Base-by-base conservation (phyloP, 2,113 vertebrate species). In the Erinaceus europaeus region DNA sequence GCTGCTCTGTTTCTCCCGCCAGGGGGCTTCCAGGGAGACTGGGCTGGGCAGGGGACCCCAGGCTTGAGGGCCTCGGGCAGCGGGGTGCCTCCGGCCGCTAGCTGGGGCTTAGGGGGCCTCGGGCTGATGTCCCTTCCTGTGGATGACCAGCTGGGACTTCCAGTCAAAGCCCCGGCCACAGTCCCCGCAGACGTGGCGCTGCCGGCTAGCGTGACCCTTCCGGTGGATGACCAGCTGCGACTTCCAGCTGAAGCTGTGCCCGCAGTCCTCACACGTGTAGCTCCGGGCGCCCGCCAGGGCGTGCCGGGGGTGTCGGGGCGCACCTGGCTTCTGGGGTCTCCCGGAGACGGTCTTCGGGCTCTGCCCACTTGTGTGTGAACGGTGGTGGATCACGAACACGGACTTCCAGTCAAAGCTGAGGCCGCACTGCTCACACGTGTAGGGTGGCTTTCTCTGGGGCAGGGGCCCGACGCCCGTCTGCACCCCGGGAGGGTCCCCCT, bases 161-260 rank as follows among this genome's bases (percentile, higher is more conserved):
- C 94, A 95, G 48, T 95, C 94, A 1, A 96, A 96, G 82, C 85
- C 17, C 0, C 71, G 84, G 81, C 95, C 95, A 1, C 95, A 96
- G n/a, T 95, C 95, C 0, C 52, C 11, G 6, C 95, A 96, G 9
- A 74, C 42, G 44, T 95, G 95, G 8, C 88, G 94, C 69, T 48
- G 73, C 84, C 93, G 95, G 62, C 95, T 72, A 0, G 67, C 3
- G 0, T 96, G 96, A 29, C 73, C 71, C 74, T 93, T 94, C 34
- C 92, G 90, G 27, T 97, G 96, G 48, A 95, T 96, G 21, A 95
- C 94, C 38, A 97, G 86, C 71, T 96, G 95, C 0, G 95, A 96
- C 77, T 95, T 96, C 92, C 95, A 96, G 81, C 92, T 95, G 80
- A 97, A 97, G 87, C 89, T 88, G 61, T 74, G 80, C 20, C 95